Conservation (phyloP, 2,797 vertebrate species). For the Cygnus olor region DNA sequence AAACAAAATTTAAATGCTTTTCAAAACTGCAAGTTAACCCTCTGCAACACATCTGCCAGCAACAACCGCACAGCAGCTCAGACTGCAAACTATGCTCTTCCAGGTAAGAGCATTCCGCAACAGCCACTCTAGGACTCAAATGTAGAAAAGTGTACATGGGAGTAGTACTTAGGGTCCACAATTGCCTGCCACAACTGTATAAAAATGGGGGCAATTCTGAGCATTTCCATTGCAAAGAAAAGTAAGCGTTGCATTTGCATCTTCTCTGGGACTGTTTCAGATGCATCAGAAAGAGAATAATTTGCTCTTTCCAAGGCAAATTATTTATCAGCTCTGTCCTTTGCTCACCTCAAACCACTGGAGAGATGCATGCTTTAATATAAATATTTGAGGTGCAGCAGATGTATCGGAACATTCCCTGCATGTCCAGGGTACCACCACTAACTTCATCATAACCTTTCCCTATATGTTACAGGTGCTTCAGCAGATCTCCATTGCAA, state of each 20-base stretch:
- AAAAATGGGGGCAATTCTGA: rapidly evolving
- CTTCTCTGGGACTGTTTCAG: not conserved
- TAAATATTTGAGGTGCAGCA: no score
- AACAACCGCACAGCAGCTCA: not conserved
- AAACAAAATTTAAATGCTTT: rapidly evolving
- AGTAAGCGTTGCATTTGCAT: rapidly evolving
- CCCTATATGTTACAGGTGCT: not conserved
- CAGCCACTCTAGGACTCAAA: not conserved
- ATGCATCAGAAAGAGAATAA: not conserved
- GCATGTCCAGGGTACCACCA: rapidly evolving
- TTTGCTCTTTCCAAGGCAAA: not conserved
- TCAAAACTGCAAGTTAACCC: not conserved
- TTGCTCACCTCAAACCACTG: not conserved
- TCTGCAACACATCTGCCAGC: not conserved
- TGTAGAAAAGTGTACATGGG: rapidly evolving
- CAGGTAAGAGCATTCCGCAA: not conserved
- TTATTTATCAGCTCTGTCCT: rapidly evolving
- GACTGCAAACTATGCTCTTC: not conserved
- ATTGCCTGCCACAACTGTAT: not conserved
- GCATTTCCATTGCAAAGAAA: rapidly evolving
- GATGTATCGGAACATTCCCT: not conserved
- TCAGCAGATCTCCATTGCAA: not conserved
- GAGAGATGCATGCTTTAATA: not conserved
- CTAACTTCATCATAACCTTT: not conserved
- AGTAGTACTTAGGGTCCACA: not conserved